phyloP scores from a whole-genome alignment of 2,888 invertebrate genomes.

The Leucophenga maculata region DNA sequence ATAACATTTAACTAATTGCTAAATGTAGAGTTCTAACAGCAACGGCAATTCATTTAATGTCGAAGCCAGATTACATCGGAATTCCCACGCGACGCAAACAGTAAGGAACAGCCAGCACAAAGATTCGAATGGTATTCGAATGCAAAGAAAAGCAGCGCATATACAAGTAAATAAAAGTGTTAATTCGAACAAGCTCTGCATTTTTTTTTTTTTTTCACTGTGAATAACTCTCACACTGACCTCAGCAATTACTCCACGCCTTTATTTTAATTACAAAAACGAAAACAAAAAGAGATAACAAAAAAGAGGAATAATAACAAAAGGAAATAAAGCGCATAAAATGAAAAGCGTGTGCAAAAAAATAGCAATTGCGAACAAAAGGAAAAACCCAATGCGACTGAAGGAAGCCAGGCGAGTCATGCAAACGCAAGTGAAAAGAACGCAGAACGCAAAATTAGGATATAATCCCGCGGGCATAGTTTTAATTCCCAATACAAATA shows the following conservation, averaged over 20 bases:
- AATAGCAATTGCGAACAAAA: not conserved
- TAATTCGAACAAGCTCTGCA: slow-evolving; percentile 17
- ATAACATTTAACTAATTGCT: slow-evolving; percentile 65
- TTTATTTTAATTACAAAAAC: slow-evolving; percentile 63
- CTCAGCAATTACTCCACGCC: slow-evolving; percentile 66
- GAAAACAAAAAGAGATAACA: slow-evolving; percentile 53
- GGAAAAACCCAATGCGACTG: not conserved
- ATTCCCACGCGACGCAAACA: slow-evolving; percentile 28
- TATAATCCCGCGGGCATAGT: slow-evolving; percentile 63
- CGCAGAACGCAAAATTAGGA: slow-evolving; percentile 57
- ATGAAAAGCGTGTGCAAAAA: slow-evolving; percentile 5
- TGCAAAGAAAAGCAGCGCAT: slow-evolving; percentile 41
- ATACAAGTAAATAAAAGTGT: slow-evolving; percentile 44
- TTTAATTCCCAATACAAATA: slow-evolving; percentile 66
- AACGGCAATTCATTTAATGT: slow-evolving; percentile 53
- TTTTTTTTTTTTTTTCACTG: not conserved
- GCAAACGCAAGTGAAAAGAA: not conserved
- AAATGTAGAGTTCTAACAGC: slow-evolving; percentile 67
- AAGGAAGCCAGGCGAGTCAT: not conserved
- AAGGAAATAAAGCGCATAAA: slow-evolving; percentile 13
- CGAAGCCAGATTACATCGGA: slow-evolving; percentile 28
- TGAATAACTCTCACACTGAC: slow-evolving; percentile 49
- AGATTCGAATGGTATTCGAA: not conserved
- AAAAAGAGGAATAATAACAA: too few species aligned
- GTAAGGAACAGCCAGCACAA: slow-evolving; percentile 5